Conservation (phyloP, 2,888 invertebrate species). For the Athrips mouffetella region DNA sequence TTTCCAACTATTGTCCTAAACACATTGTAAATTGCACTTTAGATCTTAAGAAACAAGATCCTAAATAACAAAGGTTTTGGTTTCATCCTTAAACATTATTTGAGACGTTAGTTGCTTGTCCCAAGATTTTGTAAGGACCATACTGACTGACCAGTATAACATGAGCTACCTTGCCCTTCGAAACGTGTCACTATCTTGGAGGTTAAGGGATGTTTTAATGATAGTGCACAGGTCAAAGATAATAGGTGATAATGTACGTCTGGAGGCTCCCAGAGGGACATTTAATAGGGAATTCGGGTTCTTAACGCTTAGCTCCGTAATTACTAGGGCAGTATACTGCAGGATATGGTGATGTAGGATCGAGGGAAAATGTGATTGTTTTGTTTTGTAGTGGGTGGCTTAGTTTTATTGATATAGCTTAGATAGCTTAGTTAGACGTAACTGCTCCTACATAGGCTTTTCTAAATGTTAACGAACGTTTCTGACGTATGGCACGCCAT, state of each 20-base stretch:
- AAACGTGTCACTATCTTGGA: slow-evolving; percentile 21
- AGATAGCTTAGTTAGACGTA: too few species aligned
- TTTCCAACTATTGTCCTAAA: slow-evolving; percentile 23
- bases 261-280: slow-evolving; percentile 55
- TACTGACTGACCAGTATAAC: slow-evolving; percentile 32
- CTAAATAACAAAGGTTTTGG: slow-evolving; percentile 26
- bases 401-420: not conserved
- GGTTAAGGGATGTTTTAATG: slow-evolving; percentile 29
- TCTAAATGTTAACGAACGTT: too few species aligned
- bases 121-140: slow-evolving; percentile 43
- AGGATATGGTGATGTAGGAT: slow-evolving; percentile 11
- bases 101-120: slow-evolving; percentile 40
- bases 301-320: slow-evolving; percentile 67
- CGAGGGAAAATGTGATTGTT: not conserved
- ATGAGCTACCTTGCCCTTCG: slow-evolving; percentile 29
- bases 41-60: slow-evolving; percentile 28
- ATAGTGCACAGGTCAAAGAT: slow-evolving; percentile 45
- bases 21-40: slow-evolving; percentile 30
- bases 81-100: slow-evolving; percentile 44
- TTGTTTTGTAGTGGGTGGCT: slow-evolving; percentile 7
- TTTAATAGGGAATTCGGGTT: slow-evolving; percentile 67
- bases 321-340: slow-evolving; percentile 51
- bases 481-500: too few species aligned
- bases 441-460: too few species aligned
- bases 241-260: slow-evolving; percentile 61